Evolutionary conservation across 2,113 vertebrate species (phyloP).

Genomic region (Xerus inauris): DNA sequence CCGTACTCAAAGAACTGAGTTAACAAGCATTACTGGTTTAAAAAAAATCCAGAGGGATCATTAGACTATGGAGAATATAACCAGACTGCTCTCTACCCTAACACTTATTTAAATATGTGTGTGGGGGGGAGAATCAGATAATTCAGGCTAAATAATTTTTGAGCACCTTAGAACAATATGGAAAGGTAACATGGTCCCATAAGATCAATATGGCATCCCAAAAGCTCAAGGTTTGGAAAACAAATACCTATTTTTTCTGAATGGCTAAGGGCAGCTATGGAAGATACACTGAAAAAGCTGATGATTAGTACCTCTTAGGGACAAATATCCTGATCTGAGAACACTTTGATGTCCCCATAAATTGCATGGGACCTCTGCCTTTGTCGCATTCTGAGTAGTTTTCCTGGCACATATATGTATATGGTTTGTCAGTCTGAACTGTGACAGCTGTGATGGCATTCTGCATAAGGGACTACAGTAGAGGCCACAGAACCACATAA

Average conservation of each 20-base stretch:
- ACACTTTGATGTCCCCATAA: not conserved
- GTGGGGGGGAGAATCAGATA: not conserved
- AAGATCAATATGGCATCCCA: not conserved
- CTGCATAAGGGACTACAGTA: not conserved
- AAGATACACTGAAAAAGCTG: not conserved
- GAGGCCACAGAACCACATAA: not conserved
- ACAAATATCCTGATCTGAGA: not conserved
- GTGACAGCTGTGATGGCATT: not conserved
- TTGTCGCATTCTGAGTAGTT: not conserved
- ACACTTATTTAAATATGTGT: not conserved
- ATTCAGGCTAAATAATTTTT: not conserved
- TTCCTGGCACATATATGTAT: not conserved
- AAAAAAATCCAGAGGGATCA: not conserved
- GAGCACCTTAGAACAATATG: not conserved
- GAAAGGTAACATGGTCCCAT: not conserved
- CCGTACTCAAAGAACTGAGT: not conserved
- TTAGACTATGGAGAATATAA: not conserved
- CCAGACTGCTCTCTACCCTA: not conserved
- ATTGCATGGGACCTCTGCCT: not conserved
- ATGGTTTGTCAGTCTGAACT: not conserved
- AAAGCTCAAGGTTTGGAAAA: not conserved
- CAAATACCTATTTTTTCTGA: not conserved
- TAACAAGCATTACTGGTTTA: not conserved
- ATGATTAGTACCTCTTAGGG: not conserved
- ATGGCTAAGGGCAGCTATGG: not conserved